These are phyloP conservation scores for Pithys albifrons DNA, from an alignment of 2,113 vertebrate genomes.

Conservation along the genomic window DNA sequence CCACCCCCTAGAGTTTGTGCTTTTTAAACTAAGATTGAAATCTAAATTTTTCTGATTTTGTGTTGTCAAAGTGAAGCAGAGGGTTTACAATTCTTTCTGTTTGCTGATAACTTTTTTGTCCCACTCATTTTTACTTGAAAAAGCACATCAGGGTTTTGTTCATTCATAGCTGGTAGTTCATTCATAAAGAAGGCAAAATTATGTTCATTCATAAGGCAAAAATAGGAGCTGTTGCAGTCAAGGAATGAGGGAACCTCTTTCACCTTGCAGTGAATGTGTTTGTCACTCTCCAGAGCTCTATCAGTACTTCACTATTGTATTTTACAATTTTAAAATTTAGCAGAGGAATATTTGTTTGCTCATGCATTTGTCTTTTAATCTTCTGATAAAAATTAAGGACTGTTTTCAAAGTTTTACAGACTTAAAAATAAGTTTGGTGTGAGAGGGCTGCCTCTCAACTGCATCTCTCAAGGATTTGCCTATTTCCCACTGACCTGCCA, in stretches of 20 bases:
- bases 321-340: neutral
- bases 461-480: neutral
- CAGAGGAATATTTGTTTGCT: neutral
- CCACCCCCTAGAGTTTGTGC: neutral
- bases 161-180: neutral
- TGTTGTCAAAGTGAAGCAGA: neutral
- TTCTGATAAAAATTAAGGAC: neutral
- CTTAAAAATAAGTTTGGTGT: neutral
- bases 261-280: neutral
- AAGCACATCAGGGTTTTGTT: neutral
- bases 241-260: neutral
- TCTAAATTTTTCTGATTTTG: neutral
- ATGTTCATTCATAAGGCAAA: neutral
- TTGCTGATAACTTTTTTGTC: neutral
- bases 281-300: neutral
- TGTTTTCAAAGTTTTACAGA: neutral
- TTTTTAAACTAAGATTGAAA: neutral
- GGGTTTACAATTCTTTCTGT: neutral
- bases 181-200: neutral
- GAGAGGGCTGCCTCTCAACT: neutral
- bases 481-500: neutral
- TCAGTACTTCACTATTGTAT: neutral
- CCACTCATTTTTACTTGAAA: neutral
- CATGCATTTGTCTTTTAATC: neutral
- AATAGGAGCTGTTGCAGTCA: rapidly evolving